These are phyloP conservation scores for Melanotaenia parkinsoni DNA, from an alignment of 2,797 vertebrate genomes.

Conservation along the genomic window DNA sequence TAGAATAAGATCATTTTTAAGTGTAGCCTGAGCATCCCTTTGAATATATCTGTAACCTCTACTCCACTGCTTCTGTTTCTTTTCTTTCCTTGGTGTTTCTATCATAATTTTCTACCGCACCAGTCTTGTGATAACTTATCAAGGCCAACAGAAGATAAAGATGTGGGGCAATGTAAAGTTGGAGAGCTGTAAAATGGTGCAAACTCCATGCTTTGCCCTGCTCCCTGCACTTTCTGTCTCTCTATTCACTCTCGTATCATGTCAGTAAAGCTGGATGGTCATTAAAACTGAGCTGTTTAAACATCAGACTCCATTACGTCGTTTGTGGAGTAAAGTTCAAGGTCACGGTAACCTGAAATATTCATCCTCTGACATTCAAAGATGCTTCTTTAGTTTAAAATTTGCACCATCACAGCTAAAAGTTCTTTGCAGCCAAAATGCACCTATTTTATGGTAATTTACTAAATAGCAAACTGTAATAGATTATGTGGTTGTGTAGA, in stretches of 20 bases:
- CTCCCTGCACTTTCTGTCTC: not conserved
- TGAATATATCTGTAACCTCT: no score
- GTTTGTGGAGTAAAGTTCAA: slow-evolving; percentile 20
- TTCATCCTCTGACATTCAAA: not conserved
- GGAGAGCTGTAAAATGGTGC: not conserved
- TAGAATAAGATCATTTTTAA: no score
- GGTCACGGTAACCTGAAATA: not conserved
- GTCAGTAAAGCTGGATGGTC: not conserved
- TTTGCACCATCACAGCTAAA: not conserved
- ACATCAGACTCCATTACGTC: not conserved
- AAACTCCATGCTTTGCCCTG: not conserved
- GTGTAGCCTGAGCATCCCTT: no score
- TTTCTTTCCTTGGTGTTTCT: not conserved
- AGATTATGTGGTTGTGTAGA: no score
- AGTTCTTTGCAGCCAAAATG: not conserved
- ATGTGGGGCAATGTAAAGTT: not conserved
- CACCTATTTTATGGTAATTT: not conserved
- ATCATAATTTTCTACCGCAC: not conserved
- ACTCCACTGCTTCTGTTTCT: not conserved
- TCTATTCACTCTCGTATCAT: not conserved
- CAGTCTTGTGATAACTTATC: slow-evolving; percentile 17
- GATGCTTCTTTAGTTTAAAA: not conserved
- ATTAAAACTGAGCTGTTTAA: not conserved
- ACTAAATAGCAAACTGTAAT: not conserved
- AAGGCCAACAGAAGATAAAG: not conserved